Evolutionary conservation across 2,888 invertebrate genomes (phyloP), one percentile per base, ranked within the genome.

Genomic region (Calliphora vomitoria): DNA sequence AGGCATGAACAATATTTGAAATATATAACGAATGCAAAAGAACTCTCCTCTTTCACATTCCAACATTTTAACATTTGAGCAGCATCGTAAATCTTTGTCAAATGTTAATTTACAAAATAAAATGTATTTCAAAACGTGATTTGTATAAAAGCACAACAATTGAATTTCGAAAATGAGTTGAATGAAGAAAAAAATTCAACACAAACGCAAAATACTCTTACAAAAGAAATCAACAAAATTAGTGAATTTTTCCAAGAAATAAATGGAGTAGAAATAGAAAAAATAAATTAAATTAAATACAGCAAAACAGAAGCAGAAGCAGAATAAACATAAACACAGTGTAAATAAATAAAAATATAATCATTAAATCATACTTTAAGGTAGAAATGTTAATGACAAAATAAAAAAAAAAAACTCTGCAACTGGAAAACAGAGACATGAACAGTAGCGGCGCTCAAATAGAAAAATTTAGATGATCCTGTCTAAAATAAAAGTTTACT

Each of bases 71-170:
- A 25, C 25, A 25, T 25, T 11, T 44, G 44, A 44, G 25, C n/a
- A 55, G 10, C 60, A 71, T 85, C 80, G 85, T 85, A 81, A 85
- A 81, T 81, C 85, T 71, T 75, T 81, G 80, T 85, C 85, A 85
- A 75, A 79, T 72, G 60, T 75, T 85, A 74, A 80, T 80, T 85
- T 85, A 84, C 44, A 44, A 44, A 69, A 80, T 62, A 50, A 80
- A 79, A 79, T 50, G 47, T 79, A 75, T 64, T 79, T 84, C 25
- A 53, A 47, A 79, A 74, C 69, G 69, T 85, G 75, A 64, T 71
- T 75, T 62, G 55, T 64, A 44, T 69, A 74, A 68, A 68, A 47
- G 55, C 20, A 38, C 8, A 11, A 25, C 69, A 69, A 82, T 76
- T 76, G 69, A 62, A 62, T 81, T 72, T 64, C 15, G 1, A 25